Evolutionary conservation across 2,113 vertebrate species (phyloP), one percentile per base, ranked within the genome.

Genomic region (Dolichotis patagonum): DNA sequence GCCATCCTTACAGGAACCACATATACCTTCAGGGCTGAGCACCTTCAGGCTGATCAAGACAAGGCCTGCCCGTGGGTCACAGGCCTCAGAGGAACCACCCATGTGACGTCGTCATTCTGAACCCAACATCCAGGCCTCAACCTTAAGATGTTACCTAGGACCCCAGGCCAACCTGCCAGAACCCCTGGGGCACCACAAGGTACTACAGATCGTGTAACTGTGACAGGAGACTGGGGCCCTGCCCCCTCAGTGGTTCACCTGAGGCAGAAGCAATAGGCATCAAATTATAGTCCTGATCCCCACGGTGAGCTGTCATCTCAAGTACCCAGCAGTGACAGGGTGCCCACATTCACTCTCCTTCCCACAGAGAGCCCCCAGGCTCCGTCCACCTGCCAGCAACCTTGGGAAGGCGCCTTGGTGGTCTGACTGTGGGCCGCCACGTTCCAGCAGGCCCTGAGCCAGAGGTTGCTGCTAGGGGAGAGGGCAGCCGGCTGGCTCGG

Each of bases 211-310:
- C 5, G 1, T 1, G 52, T 2, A 19, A 11, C 22, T 4, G 17
- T 26, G 63, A 63, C 41, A 2, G 7, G 11, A 49, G 3, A 41
- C 52, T 14, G 0, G 32, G 24, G 46, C 30, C 17, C 7, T 4
- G 7, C 14, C 8, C 26, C 19, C 52, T 41, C 16, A 28, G 32
- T 9, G 58, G 62, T 54, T 43, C 3, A 0, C 24, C 46, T 14
- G 58, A 35, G 41, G n/a, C 35, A 26, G 58, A 6, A 43, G 20
- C 20, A 6, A 11, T 0, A 38, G 26, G 20, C 35, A 32, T 20
- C 24, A 11, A 85, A 32, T 13, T 20, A 5, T 4, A 41, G 10
- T 0, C 5, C 30, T 8, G n/a, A 0, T n/a, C 14, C n/a, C n/a
- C 13, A 26, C 6, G 0, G 35, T 28, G 38, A 28, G 24, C 80